Conservation (phyloP, 2,113 vertebrate species). For the Cacatua alba region DNA sequence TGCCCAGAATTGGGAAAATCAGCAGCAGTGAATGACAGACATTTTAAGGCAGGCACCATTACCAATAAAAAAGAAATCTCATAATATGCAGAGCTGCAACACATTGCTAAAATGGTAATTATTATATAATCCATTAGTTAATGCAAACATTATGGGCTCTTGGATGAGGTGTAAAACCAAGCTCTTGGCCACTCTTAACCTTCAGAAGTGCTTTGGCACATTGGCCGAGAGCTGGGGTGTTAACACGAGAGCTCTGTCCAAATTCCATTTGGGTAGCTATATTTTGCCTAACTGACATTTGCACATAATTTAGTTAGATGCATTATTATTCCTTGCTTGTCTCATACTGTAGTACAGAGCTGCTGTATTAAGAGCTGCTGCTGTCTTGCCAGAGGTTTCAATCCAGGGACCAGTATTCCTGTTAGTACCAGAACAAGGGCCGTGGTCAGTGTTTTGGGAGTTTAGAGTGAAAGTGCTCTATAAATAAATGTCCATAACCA, state of each 20-base stretch:
- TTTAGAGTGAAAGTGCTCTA: not conserved
- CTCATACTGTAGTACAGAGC: not conserved
- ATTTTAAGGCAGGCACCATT: not conserved
- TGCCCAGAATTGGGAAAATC: not conserved
- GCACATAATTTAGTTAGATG: not conserved
- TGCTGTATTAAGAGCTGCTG: not conserved
- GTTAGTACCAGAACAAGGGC: not conserved
- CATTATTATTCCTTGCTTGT: conserved; percentile 6
- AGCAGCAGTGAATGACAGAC: not conserved
- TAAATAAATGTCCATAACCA: not conserved
- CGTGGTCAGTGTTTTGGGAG: not conserved
- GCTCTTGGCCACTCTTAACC: not conserved
- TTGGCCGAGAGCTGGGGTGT: not conserved
- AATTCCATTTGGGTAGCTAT: not conserved
- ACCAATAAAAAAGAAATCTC: not conserved
- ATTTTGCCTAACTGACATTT: conserved; percentile 23
- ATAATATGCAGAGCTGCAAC: not conserved
- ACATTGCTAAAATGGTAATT: not conserved
- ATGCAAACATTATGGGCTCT: not conserved
- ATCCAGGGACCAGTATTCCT: not conserved
- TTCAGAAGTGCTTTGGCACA: not conserved
- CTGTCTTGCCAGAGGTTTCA: not conserved
- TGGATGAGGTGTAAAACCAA: conserved; percentile 13
- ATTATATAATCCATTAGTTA: not conserved
- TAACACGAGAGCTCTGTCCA: not conserved